Conservation (phyloP, 1,140 invertebrate genomes). For the Eriocheir sinensis region DNA sequence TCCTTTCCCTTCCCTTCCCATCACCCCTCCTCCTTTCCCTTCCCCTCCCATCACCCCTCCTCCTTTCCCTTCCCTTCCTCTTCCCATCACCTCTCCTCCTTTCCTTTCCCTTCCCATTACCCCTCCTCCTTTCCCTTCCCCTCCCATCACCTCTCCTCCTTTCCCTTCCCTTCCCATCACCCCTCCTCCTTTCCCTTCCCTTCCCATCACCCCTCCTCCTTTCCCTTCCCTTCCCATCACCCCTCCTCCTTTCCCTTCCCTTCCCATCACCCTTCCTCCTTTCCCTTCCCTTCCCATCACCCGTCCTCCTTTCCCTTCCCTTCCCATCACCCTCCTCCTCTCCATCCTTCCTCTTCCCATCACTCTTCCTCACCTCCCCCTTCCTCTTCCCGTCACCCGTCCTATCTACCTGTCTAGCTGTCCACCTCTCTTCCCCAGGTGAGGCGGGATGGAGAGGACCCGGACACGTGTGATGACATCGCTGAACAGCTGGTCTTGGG, state of each 20-base stretch:
- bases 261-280: background rate
- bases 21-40: background rate
- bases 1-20: background rate
- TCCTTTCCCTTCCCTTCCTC: background rate
- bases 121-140: background rate
- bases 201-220: background rate
- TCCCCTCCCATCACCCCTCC: background rate
- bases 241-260: background rate
- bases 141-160: background rate
- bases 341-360: background rate
- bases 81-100: background rate
- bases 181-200: background rate
- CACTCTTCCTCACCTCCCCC: background rate
- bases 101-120: background rate
- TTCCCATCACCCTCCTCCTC: background rate
- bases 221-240: background rate
- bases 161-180: background rate
- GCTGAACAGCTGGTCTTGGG: slow-evolving; percentile 81
- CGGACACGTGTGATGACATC: slow-evolving; percentile 80
- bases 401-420: background rate
- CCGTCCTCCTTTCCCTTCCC: background rate
- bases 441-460: background rate
- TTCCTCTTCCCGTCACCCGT: background rate
- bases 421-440: slow-evolving; percentile 1
- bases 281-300: background rate